Evolutionary conservation across 2,113 vertebrate genomes (phyloP).

Genomic region (Pantherophis guttatus): DNA sequence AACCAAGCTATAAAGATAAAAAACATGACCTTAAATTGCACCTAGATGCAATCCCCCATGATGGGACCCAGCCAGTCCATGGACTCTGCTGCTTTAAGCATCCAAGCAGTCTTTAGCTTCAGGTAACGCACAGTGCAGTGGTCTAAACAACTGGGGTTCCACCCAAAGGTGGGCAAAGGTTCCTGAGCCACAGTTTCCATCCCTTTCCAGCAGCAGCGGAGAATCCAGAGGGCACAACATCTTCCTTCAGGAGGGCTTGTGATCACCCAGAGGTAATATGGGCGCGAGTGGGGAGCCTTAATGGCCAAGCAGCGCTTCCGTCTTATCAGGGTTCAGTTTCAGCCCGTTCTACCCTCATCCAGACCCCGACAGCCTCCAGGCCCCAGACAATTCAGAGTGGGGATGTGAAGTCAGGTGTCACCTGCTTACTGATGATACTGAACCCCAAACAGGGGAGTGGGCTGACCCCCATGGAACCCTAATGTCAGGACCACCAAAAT

Average conservation of each 20-base stretch:
- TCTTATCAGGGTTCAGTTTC: neutral
- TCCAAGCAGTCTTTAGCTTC: neutral
- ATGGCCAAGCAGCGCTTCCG: neutral
- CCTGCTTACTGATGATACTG: neutral
- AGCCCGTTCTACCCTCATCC: neutral
- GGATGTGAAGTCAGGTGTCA: neutral
- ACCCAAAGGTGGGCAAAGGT: neutral
- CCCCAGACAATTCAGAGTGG: neutral
- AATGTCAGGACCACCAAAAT: neutral
- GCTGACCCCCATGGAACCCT: neutral
- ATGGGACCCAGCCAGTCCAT: neutral
- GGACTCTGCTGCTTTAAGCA: neutral
- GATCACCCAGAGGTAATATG: neutral
- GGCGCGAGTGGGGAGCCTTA: too few species aligned
- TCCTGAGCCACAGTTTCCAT: neutral
- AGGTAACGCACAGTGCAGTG: neutral
- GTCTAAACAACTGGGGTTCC: neutral
- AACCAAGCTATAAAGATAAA: neutral
- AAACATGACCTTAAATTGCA: neutral
- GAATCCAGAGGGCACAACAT: neutral
- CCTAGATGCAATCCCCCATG: neutral
- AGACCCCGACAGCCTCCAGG: neutral
- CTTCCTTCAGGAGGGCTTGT: neutral
- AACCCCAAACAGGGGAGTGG: neutral
- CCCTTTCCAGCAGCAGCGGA: neutral